Evolutionary conservation across 1,140 invertebrate species (phyloP), one percentile per base, ranked within the genome.

Genomic region (Camponotus pennsylvanicus): DNA sequence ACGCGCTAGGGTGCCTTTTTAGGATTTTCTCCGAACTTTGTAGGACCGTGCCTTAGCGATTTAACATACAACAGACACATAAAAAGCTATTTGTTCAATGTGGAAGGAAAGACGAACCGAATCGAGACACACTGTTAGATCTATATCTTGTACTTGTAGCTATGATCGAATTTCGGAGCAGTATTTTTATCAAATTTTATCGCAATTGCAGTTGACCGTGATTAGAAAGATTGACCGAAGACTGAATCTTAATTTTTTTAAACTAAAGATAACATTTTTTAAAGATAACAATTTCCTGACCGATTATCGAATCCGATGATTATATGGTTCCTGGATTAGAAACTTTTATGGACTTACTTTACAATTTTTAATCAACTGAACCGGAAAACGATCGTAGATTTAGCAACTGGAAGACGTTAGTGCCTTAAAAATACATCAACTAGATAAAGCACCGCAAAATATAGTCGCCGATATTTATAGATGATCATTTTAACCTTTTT

Each of bases 1-100:
- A 88, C 55, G 73, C 80, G 87, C 87, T 92, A 91, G 91, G 91
- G 93, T 95, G 94, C 94, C 94, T 95, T 95, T 92, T 95, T 92
- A 93, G 92, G 83, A 88, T 92, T 89, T 89, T 91, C 90, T 91
- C 87, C 87, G 59, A 63, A 90, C 77, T 85, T 82, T 76, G 89
- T 94, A 92, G 91, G 85, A 92, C 52, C 92, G 93, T 94, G 94
- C 94, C 93, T 94, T 94, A 94, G 91, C 86, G 71, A 84, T 78
- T 70, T 59, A 52, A 86, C 63, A 45, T 80, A 59, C 61, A 69
- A 79, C 70, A 77, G 78, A 83, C 49, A 61, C 69, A 55, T 59
- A 86, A 13, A n/a, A 45, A 34, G 18, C 21, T 61, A 83, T 64
- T 61, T 61, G 55, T 83, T 34, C 55, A 21, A 27, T 37, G n/a